Percentiles rank a stretch among this genome's conserved stretches.
phyloP scores from a whole-genome alignment of 2,888 invertebrate species.

The Rosalia funebris region DNA sequence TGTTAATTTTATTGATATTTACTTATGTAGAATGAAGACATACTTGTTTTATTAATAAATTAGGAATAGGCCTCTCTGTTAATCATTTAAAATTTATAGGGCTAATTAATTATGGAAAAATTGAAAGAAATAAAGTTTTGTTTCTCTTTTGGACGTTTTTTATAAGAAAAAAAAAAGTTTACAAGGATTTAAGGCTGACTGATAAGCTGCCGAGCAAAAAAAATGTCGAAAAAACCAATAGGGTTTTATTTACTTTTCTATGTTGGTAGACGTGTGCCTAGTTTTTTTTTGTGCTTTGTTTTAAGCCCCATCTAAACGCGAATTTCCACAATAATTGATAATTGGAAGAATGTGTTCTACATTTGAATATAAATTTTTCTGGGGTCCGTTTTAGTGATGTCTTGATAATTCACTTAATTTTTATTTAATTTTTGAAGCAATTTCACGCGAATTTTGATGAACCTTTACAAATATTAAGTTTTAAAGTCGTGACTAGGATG shows the following conservation, averaged over 20 bases:
- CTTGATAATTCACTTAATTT: no score
- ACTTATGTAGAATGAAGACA: background rate
- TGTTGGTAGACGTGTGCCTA: background rate
- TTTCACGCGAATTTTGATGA: no score
- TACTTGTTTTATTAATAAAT: slow-evolving; percentile 10
- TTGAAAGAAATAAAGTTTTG: slow-evolving; percentile 4
- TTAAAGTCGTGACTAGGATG: no score
- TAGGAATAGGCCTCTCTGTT: slow-evolving; percentile 17
- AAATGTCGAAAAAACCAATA: no score
- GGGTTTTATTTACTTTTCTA: slow-evolving; percentile 3
- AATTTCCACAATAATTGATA: background rate
- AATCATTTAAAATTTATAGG: slow-evolving; percentile 5
- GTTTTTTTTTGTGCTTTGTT: background rate
- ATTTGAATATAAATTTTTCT: background rate
- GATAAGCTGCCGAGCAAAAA: no score
- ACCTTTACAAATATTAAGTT: no score
- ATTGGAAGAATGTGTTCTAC: slow-evolving; percentile 1
- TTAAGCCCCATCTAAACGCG: slow-evolving; percentile 1
- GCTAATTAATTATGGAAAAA: background rate
- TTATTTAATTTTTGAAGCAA: no score
- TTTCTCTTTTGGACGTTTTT: slow-evolving; percentile 1
- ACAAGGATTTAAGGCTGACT: background rate
- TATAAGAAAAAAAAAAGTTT: background rate
- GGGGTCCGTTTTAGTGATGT: no score
- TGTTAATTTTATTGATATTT: slow-evolving; percentile 10